phyloP scores from a whole-genome alignment of 2,113 vertebrate genomes.

The Hemiscyllium ocellatum region DNA sequence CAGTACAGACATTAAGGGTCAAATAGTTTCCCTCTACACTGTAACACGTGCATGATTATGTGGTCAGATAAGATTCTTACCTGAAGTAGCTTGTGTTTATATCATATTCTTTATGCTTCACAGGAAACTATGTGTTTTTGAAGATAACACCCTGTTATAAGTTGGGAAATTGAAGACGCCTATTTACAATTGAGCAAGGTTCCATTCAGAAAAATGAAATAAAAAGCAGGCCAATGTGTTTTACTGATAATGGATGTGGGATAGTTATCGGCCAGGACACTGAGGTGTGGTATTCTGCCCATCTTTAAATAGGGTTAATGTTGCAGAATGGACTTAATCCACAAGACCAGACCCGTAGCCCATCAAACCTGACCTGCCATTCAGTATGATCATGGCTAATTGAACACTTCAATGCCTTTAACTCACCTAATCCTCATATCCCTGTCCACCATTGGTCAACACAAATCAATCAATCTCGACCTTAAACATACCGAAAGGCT shows the following conservation, averaged over 20 bases:
- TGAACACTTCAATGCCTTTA: too few relatives aligned
- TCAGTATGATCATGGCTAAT: too few relatives aligned
- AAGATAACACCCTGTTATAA: too few relatives aligned
- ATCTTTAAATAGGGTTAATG: neutral
- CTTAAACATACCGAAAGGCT: too few relatives aligned
- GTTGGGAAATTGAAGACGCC: too few relatives aligned
- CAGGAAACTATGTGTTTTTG: neutral
- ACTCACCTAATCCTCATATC: too few relatives aligned
- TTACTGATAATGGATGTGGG: neutral
- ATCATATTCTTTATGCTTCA: neutral
- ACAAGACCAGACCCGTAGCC: too few relatives aligned
- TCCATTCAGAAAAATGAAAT: neutral
- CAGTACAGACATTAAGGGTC: too few relatives aligned
- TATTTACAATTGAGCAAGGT: neutral
- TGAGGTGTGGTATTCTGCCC: neutral
- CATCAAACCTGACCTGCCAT: too few relatives aligned
- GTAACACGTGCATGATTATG: neutral
- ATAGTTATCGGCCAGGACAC: neutral
- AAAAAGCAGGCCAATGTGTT: neutral
- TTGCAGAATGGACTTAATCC: neutral
- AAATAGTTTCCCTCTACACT: too few relatives aligned
- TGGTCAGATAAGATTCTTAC: neutral
- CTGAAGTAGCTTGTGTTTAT: neutral
- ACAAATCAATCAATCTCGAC: too few relatives aligned
- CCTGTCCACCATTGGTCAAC: too few relatives aligned